These are phyloP conservation scores for Troides helena DNA, from an alignment of 2,888 invertebrate genomes.

Conservation along the genomic window DNA sequence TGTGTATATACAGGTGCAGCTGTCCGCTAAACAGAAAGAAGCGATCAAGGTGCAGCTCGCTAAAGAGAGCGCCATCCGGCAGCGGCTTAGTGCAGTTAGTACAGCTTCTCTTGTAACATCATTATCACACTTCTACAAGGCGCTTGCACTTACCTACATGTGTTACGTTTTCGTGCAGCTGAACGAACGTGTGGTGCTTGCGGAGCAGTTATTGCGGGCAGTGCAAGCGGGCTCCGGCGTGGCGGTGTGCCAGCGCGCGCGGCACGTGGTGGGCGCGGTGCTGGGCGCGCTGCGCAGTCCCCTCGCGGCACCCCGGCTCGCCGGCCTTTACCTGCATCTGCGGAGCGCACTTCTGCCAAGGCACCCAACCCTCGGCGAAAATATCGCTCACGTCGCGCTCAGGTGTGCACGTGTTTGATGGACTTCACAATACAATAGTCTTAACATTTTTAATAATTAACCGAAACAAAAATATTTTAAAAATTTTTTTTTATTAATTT, in stretches of 20 bases:
- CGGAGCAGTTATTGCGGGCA: slow-evolving; percentile 71
- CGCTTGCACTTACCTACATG: too few relatives aligned
- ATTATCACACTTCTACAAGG: too few relatives aligned
- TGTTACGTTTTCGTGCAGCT: slow-evolving; percentile 41
- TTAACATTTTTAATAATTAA: too few relatives aligned
- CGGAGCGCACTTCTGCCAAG: slow-evolving; percentile 66
- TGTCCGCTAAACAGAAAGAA: slow-evolving; percentile 94
- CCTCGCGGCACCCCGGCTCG: slow-evolving; percentile 85
- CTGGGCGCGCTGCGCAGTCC: slow-evolving; percentile 86
- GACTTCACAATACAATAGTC: too few relatives aligned
- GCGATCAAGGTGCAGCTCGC: slow-evolving; percentile 91
- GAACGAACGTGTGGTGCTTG: slow-evolving; percentile 66
- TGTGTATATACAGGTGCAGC: slow-evolving; percentile 49
- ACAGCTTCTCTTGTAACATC: too few relatives aligned
- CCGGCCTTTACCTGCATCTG: slow-evolving; percentile 82
- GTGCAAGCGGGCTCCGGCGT: slow-evolving; percentile 60
- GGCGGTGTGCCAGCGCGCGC: slow-evolving; percentile 58
- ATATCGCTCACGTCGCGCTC: slow-evolving; percentile 86
- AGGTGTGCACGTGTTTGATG: slow-evolving; percentile 52
- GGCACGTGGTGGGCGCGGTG: slow-evolving; percentile 58
- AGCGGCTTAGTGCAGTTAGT: slow-evolving; percentile 82
- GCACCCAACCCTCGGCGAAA: slow-evolving; percentile 73
- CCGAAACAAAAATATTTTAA: too few relatives aligned
- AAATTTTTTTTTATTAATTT: too few relatives aligned
- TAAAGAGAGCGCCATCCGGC: slow-evolving; percentile 90